Evolutionary conservation across 92 coral and sea anemone species (phyloP).

Genomic region (Scolanthus callimorphus): DNA sequence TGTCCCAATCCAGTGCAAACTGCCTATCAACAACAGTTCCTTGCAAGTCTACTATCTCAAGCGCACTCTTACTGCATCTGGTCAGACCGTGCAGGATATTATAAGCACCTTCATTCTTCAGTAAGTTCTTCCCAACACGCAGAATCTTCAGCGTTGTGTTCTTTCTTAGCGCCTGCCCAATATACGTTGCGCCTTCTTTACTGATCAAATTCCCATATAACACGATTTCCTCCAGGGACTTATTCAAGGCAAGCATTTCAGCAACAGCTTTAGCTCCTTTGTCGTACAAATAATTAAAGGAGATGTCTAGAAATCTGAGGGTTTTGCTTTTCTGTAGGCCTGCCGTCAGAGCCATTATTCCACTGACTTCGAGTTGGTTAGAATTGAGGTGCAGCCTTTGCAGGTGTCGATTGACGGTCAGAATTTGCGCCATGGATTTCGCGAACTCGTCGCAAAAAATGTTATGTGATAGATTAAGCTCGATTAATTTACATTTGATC

Average conservation of each 20-base stretch:
- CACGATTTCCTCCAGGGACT: slow-evolving; percentile 45
- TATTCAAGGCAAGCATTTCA: slow-evolving; percentile 41
- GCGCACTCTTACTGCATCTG: slow-evolving; percentile 12
- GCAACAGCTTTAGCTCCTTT: slow-evolving; percentile 65
- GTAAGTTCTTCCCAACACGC: slow-evolving; percentile 73
- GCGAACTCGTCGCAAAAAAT: slow-evolving; percentile 64
- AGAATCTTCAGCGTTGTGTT: slow-evolving; percentile 53
- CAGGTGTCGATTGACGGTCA: slow-evolving; percentile 31
- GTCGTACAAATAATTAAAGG: slow-evolving; percentile 88
- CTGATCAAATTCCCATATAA: slow-evolving; percentile 81
- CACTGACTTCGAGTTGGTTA: slow-evolving; percentile 66
- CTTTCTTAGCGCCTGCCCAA: slow-evolving; percentile 57
- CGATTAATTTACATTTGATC: slow-evolving; percentile 37
- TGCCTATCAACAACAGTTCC: slow-evolving; percentile 73
- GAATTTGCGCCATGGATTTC: slow-evolving; percentile 22
- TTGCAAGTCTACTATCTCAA: slow-evolving; percentile 61
- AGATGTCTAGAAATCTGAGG: slow-evolving; percentile 69
- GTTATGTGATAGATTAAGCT: slow-evolving; percentile 66
- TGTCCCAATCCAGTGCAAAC: slow-evolving; percentile 21
- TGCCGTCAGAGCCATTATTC: slow-evolving; percentile 49
- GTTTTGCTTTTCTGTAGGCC: slow-evolving; percentile 49
- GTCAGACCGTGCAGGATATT: slow-evolving; percentile 30
- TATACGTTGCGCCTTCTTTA: slow-evolving; percentile 55
- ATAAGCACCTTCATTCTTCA: slow-evolving; percentile 72
- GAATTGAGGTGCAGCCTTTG: slow-evolving; percentile 60